Evolutionary conservation across 2,797 vertebrate species (phyloP), one percentile per base, ranked within the genome.

Genomic region (Gallinago solitaria): DNA sequence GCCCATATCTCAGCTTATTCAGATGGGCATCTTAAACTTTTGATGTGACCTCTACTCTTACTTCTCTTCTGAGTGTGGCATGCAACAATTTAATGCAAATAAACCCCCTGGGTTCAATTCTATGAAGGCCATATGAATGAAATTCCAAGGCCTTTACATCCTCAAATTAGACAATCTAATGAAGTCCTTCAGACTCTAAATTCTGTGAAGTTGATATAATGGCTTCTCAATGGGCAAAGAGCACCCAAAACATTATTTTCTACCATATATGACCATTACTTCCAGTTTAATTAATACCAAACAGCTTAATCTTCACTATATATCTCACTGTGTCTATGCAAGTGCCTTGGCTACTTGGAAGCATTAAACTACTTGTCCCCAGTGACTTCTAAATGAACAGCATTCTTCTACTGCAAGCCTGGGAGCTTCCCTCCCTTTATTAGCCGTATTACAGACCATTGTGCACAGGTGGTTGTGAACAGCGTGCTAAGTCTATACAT

Each of bases 221-320:
- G 48, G 53, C 16, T 89, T 85, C 19, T 84, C 33, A 16, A 20
- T 30, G 17, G 23, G n/a, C 71, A 48, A 90, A 84, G 20, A 39
- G 11, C 48, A 89, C 4, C 30, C 47, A 56, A 79, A 67, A 16
- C 43, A 85, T 70, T 83, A 5, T 89, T 67, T 92, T 61, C 68
- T 87, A 61, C 41, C 20, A 25, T 18, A 24, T n/a, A 24, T 32
- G 89, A 71, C 45, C 78, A 50, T 39, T 83, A 75, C 39, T 54
- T 90, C 67, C 56, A 65, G 20, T 83, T 95, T 92, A 96, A 93
- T 93, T 94, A 89, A 75, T 65, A 75, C 33, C 45, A 45, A 93
- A 75, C 21, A 1, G 0, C 65, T 83, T 92, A 89, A 92, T 93
- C 71, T 92, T 93, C 37, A 60, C 89, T 90, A 80, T 33, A 11